Conservation (phyloP, 1,140 invertebrate genomes). For the Sycobia sp. region DNA sequence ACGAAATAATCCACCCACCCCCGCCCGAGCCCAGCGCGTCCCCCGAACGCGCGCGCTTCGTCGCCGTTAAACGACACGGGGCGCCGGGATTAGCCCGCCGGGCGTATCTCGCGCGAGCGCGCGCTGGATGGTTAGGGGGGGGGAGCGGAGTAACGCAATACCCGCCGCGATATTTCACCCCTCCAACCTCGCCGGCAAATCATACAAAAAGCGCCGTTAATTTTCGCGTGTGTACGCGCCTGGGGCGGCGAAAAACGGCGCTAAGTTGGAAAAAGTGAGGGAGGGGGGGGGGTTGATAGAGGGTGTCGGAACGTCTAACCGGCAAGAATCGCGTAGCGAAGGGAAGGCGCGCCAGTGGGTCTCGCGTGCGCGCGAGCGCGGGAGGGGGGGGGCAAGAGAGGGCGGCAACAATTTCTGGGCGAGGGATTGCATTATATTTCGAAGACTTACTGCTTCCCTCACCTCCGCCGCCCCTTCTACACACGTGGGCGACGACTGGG, state of each 20-base stretch:
- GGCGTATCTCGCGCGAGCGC: constrained; percentile 7
- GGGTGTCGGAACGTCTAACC: not conserved
- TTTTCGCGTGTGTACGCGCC: constrained; percentile 6
- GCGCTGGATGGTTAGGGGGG: constrained; percentile 1
- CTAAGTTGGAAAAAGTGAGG: constrained; percentile 21
- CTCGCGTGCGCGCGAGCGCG: not conserved
- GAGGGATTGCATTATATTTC: constrained; percentile 32
- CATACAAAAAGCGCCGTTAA: constrained; percentile 29
- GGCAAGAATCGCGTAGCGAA: constrained; percentile 15
- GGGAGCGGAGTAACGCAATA: constrained; percentile 16
- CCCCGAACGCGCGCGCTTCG: not conserved
- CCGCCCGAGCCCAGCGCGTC: not conserved
- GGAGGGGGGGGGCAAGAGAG: constrained; percentile 12
- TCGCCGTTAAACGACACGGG: constrained; percentile 17
- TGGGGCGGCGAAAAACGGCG: no score
- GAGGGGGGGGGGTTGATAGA: no score
- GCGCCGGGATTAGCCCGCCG: constrained; percentile 12
- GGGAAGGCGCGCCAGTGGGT: no score
- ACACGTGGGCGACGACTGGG: no score
- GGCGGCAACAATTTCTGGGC: constrained; percentile 30
- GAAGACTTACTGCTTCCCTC: constrained; percentile 33
- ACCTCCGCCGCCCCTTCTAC: no score
- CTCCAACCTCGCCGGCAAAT: no score
- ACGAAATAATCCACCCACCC: constrained; percentile 10
- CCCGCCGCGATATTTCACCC: constrained; percentile 36